These are phyloP conservation scores for Sycophila sp. DNA, from an alignment of 1,140 invertebrate genomes.

Conservation along the genomic window DNA sequence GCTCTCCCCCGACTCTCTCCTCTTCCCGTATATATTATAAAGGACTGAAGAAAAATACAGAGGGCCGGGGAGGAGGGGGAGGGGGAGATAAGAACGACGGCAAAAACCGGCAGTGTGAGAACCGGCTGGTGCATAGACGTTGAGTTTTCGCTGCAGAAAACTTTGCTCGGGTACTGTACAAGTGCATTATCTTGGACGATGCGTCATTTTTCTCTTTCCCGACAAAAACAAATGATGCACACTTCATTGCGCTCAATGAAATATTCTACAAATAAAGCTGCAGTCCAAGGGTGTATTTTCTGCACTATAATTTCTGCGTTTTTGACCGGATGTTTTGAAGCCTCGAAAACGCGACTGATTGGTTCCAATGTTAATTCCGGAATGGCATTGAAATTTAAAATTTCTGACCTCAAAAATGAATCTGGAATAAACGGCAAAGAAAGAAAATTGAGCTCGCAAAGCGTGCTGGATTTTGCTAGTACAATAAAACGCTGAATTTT, in stretches of 20 bases:
- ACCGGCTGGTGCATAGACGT: constrained; percentile 13
- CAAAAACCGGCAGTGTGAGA: constrained; percentile 36
- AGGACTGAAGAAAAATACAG: background rate
- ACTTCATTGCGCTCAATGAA: too few relatives aligned
- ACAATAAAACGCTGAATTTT: background rate
- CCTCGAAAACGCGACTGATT: too few relatives aligned
- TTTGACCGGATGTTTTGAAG: too few relatives aligned
- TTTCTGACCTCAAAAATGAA: too few relatives aligned
- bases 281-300: constrained; percentile 6
- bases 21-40: constrained; percentile 19
- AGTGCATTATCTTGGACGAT: too few relatives aligned
- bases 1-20: background rate
- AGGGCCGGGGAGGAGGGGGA: background rate
- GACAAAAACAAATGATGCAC: too few relatives aligned
- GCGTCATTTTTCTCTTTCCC: too few relatives aligned
- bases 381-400: too few relatives aligned
- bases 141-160: background rate
- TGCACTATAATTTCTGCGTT: background rate
- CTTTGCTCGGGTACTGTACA: background rate
- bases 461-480: too few relatives aligned
- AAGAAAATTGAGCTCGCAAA: too few relatives aligned
- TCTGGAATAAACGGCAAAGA: too few relatives aligned
- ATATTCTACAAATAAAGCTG: constrained; percentile 1
- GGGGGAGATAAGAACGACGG: background rate
- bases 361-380: too few relatives aligned